Evolutionary conservation across 2,888 invertebrate species (phyloP).

Genomic region (Oxystoma pomonae): DNA sequence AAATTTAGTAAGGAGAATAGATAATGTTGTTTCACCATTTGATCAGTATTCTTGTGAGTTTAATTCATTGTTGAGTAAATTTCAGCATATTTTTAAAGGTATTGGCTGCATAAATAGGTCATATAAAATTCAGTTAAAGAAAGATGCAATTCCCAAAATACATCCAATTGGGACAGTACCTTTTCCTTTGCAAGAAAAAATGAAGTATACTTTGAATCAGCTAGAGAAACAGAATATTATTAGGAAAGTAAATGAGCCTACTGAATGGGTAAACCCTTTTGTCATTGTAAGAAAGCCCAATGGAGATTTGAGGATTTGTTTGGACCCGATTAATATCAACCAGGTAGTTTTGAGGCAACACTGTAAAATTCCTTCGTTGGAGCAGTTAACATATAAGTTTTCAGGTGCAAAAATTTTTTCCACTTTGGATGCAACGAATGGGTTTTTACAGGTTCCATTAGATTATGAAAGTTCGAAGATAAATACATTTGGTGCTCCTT

Average conservation of each 20-base stretch:
- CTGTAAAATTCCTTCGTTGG: slow-evolving; percentile 20
- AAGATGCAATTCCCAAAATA: slow-evolving; percentile 14
- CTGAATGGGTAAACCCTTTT: slow-evolving; percentile 27
- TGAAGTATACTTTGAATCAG: slow-evolving; percentile 20
- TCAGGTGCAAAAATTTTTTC: slow-evolving; percentile 17
- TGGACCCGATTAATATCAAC: slow-evolving; percentile 27
- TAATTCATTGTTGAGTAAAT: slow-evolving; percentile 12
- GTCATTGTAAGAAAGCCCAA: slow-evolving; percentile 28
- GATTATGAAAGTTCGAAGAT: slow-evolving; percentile 17
- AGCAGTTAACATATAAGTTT: slow-evolving; percentile 21
- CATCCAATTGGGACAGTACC: slow-evolving; percentile 26
- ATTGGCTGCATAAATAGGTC: slow-evolving; percentile 23
- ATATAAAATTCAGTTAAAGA: slow-evolving; percentile 20
- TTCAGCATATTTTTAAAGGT: slow-evolving; percentile 26
- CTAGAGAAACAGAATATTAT: slow-evolving; percentile 26
- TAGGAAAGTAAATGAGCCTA: background rate
- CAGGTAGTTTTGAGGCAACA: slow-evolving; percentile 15
- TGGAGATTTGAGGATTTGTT: slow-evolving; percentile 23
- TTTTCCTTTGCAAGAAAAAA: slow-evolving; percentile 20
- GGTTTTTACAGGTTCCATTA: slow-evolving; percentile 17
- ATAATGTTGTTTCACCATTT: background rate
- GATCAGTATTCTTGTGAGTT: too few species aligned
- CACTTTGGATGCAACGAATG: slow-evolving; percentile 17
- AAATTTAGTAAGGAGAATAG: background rate
- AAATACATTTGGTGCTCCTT: slow-evolving; percentile 9